These are phyloP conservation scores for Trachelus troglodyta DNA, from an alignment of 2,888 invertebrate genomes.

Conservation along the genomic window DNA sequence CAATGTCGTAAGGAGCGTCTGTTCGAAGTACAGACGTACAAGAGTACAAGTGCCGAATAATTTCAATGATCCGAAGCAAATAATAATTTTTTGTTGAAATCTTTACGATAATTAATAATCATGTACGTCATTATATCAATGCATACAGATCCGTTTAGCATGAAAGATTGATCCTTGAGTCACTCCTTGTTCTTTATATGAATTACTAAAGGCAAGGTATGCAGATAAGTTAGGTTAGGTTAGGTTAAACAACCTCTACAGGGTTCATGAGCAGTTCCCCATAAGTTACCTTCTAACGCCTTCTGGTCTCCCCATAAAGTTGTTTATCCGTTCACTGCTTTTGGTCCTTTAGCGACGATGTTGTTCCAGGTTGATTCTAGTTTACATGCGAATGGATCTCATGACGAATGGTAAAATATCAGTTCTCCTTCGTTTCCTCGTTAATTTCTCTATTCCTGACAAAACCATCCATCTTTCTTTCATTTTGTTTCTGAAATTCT, in stretches of 20 bases:
- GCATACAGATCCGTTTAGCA: neutral
- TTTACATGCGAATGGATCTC: neutral
- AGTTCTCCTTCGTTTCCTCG: neutral
- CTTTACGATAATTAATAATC: neutral
- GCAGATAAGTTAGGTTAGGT: neutral
- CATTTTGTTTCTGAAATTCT: constrained; percentile 1
- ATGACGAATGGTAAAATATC: neutral
- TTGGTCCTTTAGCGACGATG: constrained; percentile 37
- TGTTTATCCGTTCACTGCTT: constrained; percentile 57
- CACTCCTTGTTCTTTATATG: neutral
- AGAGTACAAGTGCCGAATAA: neutral
- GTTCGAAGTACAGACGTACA: neutral
- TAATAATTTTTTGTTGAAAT: neutral
- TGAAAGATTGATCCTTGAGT: neutral
- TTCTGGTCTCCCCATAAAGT: constrained; percentile 50
- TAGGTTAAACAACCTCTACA: neutral
- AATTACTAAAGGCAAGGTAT: neutral
- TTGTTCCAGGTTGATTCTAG: neutral
- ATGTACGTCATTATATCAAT: neutral
- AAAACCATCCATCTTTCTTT: neutral
- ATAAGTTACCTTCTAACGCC: constrained; percentile 40
- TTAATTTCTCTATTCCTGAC: neutral
- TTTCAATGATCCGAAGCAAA: neutral
- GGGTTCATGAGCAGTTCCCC: neutral
- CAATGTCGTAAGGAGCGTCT: neutral